Evolutionary conservation across 2,797 vertebrate genomes (phyloP), one percentile per base, ranked within the genome.

Genomic region (Mormyrops attenuatus): DNA sequence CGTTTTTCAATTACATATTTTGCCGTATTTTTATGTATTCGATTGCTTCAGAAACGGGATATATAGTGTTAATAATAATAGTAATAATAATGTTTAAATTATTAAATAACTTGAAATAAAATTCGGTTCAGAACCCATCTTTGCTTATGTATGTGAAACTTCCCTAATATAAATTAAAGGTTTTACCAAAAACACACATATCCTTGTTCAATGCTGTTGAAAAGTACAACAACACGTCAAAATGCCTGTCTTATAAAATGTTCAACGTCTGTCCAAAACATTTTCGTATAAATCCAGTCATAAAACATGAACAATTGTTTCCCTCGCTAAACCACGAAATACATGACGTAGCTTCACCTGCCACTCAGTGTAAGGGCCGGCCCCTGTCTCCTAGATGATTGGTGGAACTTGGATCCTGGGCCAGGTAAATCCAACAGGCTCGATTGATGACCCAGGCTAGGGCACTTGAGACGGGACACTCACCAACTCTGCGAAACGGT

Each of bases 321-420:
- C 30, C 1, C 15, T 77, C 0, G 30, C 30, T 34, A 38, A 34
- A 17, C 30, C 66, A 73, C 13, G 26, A 57, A 49, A 38, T 52
- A 41, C 63, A 20, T 66, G 84, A 26, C 44, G 22, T 38, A 22
- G 55, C 47, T 6, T 38, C 47, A 55, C 22, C 38, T 86, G 57
- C 93, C 95, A 95, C 94, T 95, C 92, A 94, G 90, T 90, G 52
- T 38, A 60, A 44, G 89, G 91, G 89, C 92, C 89, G 92, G 92
- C 90, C 91, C 90, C 92, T 92, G 92, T n/a, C 90, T 90, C 91
- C 86, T 86, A 92, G 87, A 91, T 93, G 93, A 96, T 96, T 95
- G 95, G 95, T 91, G 91, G 88, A 92, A 92, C 92, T 88, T n/a
- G 11, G 90, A 88, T 7, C 1, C 57, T 92, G 93, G 91, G 85